A percentile compares a stretch with the other conserved stretches of the same genome.
phyloP scores from a whole-genome alignment of 2,113 vertebrate species.

The Oncorhynchus gorbuscha region DNA sequence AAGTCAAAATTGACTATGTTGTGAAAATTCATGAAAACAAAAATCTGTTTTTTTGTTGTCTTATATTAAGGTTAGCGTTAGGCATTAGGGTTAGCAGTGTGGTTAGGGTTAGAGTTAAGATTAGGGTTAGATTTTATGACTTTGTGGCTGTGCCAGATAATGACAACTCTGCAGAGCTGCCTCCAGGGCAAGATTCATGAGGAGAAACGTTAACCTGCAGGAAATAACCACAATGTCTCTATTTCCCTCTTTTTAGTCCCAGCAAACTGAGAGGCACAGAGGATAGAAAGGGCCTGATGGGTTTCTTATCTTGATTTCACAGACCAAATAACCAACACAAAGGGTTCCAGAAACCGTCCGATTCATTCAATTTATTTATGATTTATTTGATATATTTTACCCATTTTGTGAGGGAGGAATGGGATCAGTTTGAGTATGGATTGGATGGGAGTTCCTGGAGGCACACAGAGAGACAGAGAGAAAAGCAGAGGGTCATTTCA shows the following conservation, averaged over 20 bases:
- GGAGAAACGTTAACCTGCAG: too few species aligned
- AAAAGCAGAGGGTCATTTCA: conserved; percentile 7
- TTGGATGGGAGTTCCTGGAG: conserved; percentile 11
- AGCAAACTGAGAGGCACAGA: conserved; percentile 31
- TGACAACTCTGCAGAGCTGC: too few species aligned
- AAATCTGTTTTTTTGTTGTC: too few species aligned
- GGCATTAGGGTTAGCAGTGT: too few species aligned
- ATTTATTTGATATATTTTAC: conserved; percentile 50
- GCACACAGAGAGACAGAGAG: conserved; percentile 14
- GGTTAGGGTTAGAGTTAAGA: too few species aligned
- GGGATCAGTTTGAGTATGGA: conserved; percentile 17
- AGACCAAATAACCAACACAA: conserved; percentile 33
- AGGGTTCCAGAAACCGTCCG: conserved; percentile 7
- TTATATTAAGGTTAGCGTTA: too few species aligned
- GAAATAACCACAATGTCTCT: conserved; percentile 2
- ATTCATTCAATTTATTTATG: conserved; percentile 47
- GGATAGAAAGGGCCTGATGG: conserved; percentile 38
- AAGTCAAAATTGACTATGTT: too few species aligned
- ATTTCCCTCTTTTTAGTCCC: conserved; percentile 18
- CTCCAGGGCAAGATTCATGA: too few species aligned
- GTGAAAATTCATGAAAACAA: too few species aligned
- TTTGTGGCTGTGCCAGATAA: too few species aligned
- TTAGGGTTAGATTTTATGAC: too few species aligned
- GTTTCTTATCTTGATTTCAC: conserved; percentile 50
- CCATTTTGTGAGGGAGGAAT: conserved; percentile 28